Percentiles rank a stretch among this genome's conserved stretches.
Evolutionary conservation across 2,113 vertebrate species (phyloP).

Genomic region (Hippopotamus amphibius): DNA sequence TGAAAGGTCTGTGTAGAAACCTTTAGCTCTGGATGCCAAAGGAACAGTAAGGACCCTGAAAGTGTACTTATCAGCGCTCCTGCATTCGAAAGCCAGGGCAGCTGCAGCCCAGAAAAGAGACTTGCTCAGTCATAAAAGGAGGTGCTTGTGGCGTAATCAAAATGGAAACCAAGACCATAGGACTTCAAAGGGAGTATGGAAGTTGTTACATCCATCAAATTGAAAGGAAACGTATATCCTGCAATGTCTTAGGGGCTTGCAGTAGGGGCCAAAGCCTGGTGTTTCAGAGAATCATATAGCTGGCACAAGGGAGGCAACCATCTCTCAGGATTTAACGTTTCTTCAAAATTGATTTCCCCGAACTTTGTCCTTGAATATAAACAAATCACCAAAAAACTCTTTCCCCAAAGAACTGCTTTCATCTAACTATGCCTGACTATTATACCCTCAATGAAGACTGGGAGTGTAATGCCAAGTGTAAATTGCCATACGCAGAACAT

Average conservation of each 20-base stretch:
- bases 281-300: background rate
- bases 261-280: background rate
- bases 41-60: background rate
- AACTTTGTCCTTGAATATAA: background rate
- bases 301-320: background rate
- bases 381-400: background rate
- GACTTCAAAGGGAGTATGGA: background rate
- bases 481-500: background rate
- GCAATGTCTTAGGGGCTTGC: rapidly evolving
- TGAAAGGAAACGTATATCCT: background rate
- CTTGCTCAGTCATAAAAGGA: background rate
- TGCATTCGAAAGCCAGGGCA: background rate
- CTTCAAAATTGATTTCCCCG: background rate
- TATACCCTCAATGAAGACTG: background rate
- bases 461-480: background rate
- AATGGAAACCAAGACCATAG: background rate
- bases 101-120: background rate
- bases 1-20: background rate
- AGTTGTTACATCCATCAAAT: rapidly evolving
- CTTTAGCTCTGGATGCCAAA: background rate
- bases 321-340: background rate
- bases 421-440: background rate
- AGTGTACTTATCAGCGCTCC: background rate
- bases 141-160: background rate
- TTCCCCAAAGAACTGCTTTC: background rate